Percentiles rank a stretch among this genome's conserved stretches.
phyloP scores from a whole-genome alignment of 2,797 vertebrate genomes.

The Trachurus trachurus region DNA sequence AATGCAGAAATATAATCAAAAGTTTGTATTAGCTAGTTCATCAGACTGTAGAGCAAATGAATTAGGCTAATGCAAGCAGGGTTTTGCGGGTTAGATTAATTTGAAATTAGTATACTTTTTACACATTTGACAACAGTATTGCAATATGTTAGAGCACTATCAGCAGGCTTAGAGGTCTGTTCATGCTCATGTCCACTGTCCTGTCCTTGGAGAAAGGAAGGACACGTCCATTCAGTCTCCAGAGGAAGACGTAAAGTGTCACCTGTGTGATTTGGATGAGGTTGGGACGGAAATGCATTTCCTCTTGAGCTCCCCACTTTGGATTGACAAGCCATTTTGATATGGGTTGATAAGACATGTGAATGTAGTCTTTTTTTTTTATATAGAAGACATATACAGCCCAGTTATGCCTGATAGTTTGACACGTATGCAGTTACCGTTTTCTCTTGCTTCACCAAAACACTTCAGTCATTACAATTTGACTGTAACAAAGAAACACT shows the following conservation, averaged over 20 bases:
- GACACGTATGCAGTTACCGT: too few species aligned
- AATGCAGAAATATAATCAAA: background rate
- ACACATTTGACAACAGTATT: too few species aligned
- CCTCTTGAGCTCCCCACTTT: background rate
- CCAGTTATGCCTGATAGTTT: too few species aligned
- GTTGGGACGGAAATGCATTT: background rate
- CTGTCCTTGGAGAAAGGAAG: background rate
- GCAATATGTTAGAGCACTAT: background rate
- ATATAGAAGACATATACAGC: too few species aligned
- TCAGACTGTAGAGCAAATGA: background rate
- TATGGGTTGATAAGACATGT: too few species aligned
- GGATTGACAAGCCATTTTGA: too few species aligned
- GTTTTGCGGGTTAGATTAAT: background rate
- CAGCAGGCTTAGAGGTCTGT: background rate
- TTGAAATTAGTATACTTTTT: too few species aligned
- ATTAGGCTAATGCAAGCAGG: background rate
- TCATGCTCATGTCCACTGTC: background rate
- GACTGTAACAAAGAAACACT: background rate
- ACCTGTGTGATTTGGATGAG: background rate
- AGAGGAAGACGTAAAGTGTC: background rate
- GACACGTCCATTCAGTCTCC: background rate
- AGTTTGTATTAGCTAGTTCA: background rate
- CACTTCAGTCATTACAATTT: background rate
- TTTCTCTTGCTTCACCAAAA: too few species aligned
- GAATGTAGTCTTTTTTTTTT: too few species aligned